phyloP scores from a whole-genome alignment of 2,113 vertebrate species.

The Dipodomys ordii region DNA sequence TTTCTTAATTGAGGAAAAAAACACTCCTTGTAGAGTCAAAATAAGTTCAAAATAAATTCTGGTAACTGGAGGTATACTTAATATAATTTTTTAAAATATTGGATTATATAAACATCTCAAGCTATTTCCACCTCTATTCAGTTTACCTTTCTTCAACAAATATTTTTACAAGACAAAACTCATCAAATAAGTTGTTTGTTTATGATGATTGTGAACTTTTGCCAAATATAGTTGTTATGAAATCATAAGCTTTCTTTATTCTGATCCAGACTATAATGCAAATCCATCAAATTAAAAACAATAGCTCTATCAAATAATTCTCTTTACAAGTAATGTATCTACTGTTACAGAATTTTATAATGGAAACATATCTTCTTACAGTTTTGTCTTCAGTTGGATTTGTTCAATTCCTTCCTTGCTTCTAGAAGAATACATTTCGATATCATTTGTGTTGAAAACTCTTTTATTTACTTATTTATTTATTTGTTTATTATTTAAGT shows the following conservation, averaged over 20 bases:
- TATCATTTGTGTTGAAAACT: background rate
- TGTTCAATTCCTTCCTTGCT: background rate
- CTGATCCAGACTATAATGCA: background rate
- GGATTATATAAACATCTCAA: constrained; percentile 48
- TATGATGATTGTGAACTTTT: constrained; percentile 48
- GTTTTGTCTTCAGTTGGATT: background rate
- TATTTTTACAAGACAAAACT: constrained; percentile 58
- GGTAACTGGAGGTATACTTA: background rate
- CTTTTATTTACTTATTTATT: background rate
- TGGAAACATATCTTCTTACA: background rate
- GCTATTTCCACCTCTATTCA: background rate
- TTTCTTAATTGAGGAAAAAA: constrained; percentile 44
- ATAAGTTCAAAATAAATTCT: constrained; percentile 47
- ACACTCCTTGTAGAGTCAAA: background rate
- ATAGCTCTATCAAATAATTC: background rate
- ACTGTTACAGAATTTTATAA: background rate
- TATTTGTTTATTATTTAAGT: background rate
- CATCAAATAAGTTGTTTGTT: constrained; percentile 58
- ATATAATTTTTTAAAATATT: background rate
- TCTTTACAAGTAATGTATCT: background rate
- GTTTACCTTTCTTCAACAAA: constrained; percentile 43
- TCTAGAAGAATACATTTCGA: background rate
- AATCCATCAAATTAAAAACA: constrained; percentile 27
- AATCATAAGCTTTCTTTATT: constrained; percentile 21
- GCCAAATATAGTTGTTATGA: constrained; percentile 30